Evolutionary conservation across 2,113 vertebrate genomes (phyloP).

Genomic region (Semicossyphus pulcher): DNA sequence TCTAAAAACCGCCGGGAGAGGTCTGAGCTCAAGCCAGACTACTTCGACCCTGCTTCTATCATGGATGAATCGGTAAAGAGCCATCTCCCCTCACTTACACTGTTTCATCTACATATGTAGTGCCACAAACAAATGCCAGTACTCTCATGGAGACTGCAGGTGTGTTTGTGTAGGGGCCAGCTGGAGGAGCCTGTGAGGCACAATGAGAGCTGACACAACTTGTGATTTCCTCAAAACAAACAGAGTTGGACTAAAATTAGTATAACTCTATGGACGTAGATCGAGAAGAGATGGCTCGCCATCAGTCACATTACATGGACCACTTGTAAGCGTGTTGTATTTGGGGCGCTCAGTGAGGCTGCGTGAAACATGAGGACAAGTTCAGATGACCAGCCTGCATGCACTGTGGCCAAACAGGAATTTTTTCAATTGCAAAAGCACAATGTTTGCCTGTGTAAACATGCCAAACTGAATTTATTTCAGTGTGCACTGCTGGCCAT

Average conservation of each 20-base stretch:
- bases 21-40: slow-evolving; percentile 98
- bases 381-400: slow-evolving; percentile 3
- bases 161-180: slow-evolving; percentile 9
- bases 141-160: background rate
- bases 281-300: background rate
- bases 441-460: slow-evolving; percentile 32
- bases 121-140: background rate
- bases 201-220: background rate
- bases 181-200: background rate
- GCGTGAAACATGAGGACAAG: slow-evolving; percentile 19
- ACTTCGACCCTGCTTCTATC: slow-evolving; percentile 99
- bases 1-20: slow-evolving; percentile 98
- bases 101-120: background rate
- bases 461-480: slow-evolving; percentile 26
- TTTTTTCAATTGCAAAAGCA: slow-evolving; percentile 10
- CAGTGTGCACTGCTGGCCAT: background rate
- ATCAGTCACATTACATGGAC: background rate
- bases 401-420: slow-evolving; percentile 31
- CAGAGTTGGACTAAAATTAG: background rate
- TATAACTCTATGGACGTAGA: background rate
- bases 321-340: slow-evolving; percentile 4
- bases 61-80: slow-evolving; percentile 98
- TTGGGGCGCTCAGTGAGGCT: background rate
- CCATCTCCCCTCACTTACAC: background rate
- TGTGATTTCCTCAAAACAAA: slow-evolving; percentile 1